Evolutionary conservation across 2,888 invertebrate genomes (phyloP).

Genomic region (Athripsodes cinereus): DNA sequence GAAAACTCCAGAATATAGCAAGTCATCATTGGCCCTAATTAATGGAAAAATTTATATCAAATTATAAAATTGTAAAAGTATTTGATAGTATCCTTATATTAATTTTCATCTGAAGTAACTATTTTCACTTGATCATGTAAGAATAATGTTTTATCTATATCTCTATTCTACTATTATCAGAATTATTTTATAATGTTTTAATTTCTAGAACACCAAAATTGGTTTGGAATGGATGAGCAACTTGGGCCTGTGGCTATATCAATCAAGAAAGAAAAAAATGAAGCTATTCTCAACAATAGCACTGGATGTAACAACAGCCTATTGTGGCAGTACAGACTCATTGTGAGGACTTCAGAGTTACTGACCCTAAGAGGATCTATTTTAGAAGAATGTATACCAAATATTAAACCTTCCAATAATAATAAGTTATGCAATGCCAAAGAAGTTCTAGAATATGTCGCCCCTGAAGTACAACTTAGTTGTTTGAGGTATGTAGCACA

Average conservation of each 20-base stretch:
- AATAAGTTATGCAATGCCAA: slow-evolving; percentile 59
- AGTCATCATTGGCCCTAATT: no score
- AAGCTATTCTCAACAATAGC: slow-evolving; percentile 31
- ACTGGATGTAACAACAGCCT: slow-evolving; percentile 40
- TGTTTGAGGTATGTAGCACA: slow-evolving; percentile 58
- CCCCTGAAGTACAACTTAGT: slow-evolving; percentile 78
- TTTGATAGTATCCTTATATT: no score
- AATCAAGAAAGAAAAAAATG: slow-evolving; percentile 70
- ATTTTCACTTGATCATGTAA: no score
- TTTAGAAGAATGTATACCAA: slow-evolving; percentile 82
- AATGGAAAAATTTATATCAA: no score
- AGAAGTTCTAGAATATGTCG: slow-evolving; percentile 84
- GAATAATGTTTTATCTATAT: no score
- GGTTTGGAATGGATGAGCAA: slow-evolving; percentile 93
- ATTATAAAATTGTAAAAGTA: no score
- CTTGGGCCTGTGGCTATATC: slow-evolving; percentile 90
- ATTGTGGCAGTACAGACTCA: slow-evolving; percentile 75
- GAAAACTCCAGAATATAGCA: no score
- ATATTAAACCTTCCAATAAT: slow-evolving; percentile 59
- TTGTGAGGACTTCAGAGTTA: slow-evolving; percentile 86
- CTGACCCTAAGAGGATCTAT: slow-evolving; percentile 82
- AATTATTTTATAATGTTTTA: no score
- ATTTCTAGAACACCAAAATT: slow-evolving; percentile 97
- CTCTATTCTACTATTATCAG: no score
- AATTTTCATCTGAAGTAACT: no score